Evolutionary conservation across 2,797 vertebrate species (phyloP).

Genomic region (Florisuga fusca): DNA sequence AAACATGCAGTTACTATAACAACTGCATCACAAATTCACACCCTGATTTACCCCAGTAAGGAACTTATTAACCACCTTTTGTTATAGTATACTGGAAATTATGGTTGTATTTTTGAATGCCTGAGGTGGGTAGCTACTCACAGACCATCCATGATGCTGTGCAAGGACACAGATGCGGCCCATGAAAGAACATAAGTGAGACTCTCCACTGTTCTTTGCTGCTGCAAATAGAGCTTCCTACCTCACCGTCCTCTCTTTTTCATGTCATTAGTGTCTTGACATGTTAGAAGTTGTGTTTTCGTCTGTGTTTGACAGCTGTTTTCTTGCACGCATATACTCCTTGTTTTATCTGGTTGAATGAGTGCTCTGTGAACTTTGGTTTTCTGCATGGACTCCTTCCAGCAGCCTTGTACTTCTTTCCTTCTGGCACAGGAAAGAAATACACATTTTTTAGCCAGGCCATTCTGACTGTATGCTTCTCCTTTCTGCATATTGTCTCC

Average conservation of each 20-base stretch:
- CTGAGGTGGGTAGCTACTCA: not conserved
- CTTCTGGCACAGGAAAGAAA: accelerated
- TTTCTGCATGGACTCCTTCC: not conserved
- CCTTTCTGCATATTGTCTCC: accelerated
- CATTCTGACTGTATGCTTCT: not conserved
- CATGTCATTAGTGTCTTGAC: too few relatives aligned
- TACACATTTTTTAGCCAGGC: accelerated
- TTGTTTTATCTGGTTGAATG: not conserved
- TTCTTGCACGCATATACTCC: accelerated
- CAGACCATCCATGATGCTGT: not conserved
- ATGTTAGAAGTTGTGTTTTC: not conserved
- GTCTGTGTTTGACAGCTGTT: accelerated
- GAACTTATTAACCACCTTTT: not conserved
- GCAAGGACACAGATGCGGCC: not conserved
- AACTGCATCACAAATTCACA: not conserved
- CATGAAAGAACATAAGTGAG: not conserved
- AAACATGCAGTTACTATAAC: slow-evolving; percentile 30
- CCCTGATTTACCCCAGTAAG: not conserved
- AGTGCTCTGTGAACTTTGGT: not conserved
- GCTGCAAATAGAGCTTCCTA: not conserved
- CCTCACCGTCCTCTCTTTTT: not conserved
- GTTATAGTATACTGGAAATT: not conserved
- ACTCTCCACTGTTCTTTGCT: not conserved
- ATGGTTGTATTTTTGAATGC: not conserved
- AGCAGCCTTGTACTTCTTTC: not conserved